phyloP scores from a whole-genome alignment of 2,797 vertebrate genomes.

The Sebastes oblongus region DNA sequence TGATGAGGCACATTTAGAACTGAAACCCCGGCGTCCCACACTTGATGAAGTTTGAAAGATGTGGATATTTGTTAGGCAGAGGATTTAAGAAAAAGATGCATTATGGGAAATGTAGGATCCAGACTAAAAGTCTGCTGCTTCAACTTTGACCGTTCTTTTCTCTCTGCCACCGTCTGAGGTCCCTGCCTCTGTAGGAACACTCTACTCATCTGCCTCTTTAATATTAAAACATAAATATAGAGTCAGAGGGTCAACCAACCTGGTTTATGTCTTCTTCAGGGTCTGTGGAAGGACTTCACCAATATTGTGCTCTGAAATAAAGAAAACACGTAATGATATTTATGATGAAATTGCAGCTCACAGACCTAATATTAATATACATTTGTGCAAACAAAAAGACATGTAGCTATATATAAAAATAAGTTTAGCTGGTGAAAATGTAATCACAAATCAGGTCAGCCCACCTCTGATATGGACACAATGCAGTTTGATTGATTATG shows the following conservation, averaged over 20 bases:
- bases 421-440: too few species aligned
- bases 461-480: too few species aligned
- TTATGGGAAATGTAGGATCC: not conserved
- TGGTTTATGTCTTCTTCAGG: not conserved
- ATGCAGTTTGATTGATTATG: too few species aligned
- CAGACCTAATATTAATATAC: too few species aligned
- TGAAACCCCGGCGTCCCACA: too few species aligned
- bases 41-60: not conserved
- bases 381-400: too few species aligned
- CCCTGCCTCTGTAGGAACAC: too few species aligned
- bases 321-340: not conserved
- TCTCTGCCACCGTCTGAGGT: not conserved
- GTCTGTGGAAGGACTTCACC: not conserved
- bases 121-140: not conserved
- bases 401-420: too few species aligned
- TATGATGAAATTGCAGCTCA: too few species aligned
- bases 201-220: not conserved
- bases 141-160: too few species aligned
- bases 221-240: not conserved
- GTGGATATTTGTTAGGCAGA: not conserved
- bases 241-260: slow-evolving; percentile 3
- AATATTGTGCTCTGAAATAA: slow-evolving; percentile 4
- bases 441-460: too few species aligned
- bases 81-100: not conserved
- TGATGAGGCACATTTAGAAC: too few species aligned